These are phyloP conservation scores for Zaprionus nigranus DNA, from an alignment of 1,140 invertebrate species.

Conservation along the genomic window DNA sequence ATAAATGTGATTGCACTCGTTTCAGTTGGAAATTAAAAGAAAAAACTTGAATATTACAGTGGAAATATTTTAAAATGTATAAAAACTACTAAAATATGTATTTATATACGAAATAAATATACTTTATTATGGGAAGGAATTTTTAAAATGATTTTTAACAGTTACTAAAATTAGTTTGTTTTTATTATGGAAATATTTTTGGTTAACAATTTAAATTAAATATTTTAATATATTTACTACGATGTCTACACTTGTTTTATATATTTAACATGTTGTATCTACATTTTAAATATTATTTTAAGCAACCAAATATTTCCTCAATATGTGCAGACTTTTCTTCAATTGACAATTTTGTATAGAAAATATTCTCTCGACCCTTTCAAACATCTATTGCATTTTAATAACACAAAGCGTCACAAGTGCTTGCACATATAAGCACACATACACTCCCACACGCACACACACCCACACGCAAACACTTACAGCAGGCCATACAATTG, in stretches of 20 bases:
- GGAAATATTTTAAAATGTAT: not conserved
- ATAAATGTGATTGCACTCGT: not conserved
- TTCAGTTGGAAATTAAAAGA: too few species aligned
- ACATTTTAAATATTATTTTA: too few species aligned
- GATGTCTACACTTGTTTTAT: too few species aligned
- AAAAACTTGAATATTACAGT: too few species aligned
- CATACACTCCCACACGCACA: constrained; percentile 9
- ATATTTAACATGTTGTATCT: too few species aligned
- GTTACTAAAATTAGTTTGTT: not conserved
- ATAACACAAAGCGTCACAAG: constrained; percentile 50
- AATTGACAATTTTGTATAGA: not conserved
- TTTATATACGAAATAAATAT: too few species aligned
- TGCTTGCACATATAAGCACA: not conserved
- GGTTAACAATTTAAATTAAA: too few species aligned
- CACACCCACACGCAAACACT: not conserved
- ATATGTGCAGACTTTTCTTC: not conserved
- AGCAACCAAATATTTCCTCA: not conserved
- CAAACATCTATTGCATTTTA: constrained; percentile 79
- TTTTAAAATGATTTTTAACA: not conserved
- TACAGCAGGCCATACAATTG: constrained; percentile 11
- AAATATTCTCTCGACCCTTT: constrained; percentile 4
- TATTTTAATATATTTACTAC: too few species aligned
- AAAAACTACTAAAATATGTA: not conserved
- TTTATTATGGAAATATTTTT: too few species aligned
- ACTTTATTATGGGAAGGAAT: too few species aligned